phyloP scores from a whole-genome alignment of 2,113 vertebrate species.

The Eulacestoma nigropectus region DNA sequence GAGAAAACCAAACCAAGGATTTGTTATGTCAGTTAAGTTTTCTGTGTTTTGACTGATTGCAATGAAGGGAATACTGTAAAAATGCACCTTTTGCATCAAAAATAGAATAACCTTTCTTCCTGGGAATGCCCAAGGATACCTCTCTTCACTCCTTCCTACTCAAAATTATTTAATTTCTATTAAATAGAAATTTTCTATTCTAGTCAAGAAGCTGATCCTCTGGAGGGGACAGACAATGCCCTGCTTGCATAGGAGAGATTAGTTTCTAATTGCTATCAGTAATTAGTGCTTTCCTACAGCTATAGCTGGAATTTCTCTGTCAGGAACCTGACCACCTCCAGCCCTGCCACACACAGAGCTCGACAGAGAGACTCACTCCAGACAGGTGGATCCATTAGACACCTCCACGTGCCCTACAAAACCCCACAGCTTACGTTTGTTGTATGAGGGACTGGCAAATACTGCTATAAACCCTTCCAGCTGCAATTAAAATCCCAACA shows the following conservation, averaged over 20 bases:
- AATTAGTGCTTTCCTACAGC: background rate
- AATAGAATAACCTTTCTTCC: background rate
- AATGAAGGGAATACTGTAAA: background rate
- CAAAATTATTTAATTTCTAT: background rate
- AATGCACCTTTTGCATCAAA: background rate
- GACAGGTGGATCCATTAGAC: background rate
- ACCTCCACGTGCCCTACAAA: background rate
- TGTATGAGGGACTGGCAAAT: background rate
- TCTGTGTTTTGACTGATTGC: background rate
- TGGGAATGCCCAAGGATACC: background rate
- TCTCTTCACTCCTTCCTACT: background rate
- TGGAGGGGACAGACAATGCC: background rate
- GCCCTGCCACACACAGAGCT: background rate
- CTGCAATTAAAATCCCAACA: background rate
- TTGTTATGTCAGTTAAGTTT: background rate
- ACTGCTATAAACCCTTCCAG: background rate
- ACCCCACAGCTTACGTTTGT: background rate
- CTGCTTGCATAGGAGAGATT: background rate
- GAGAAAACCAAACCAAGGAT: background rate
- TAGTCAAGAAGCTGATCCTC: background rate
- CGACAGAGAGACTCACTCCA: background rate
- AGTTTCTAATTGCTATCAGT: background rate
- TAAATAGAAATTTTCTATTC: background rate
- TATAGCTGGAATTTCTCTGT: background rate
- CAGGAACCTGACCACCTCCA: background rate